Base-by-base conservation (phyloP, 2,888 invertebrate species). In the Clunio marinus region DNA sequence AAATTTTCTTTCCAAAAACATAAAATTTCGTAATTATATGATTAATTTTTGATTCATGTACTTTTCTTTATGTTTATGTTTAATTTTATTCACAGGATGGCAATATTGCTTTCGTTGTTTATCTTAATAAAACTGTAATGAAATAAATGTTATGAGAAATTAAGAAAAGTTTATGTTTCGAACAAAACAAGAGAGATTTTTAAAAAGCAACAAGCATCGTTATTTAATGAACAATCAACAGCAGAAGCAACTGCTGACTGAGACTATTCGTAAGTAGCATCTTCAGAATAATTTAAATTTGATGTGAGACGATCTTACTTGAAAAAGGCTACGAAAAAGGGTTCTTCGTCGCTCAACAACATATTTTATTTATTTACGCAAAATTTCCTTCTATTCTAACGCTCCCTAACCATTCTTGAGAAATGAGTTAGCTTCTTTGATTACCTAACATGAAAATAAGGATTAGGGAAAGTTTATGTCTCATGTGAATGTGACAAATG, bases 61-160 rank as follows among this genome's bases (percentile, higher is more conserved):
- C 28, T 24, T 59, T 37, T 62, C n/a, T n/a, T n/a, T n/a, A n/a
- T n/a, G n/a, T n/a, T n/a, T n/a, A n/a, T 60, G 59, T 32, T 67
- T 67, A 46, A 20, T 25, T 69, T 17, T 51, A 22, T 70, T 69
- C 70, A 70, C 70, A 70, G 70, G 70, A 69, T 70, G 70, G 70
- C 35, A n/a, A 41, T 69, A 70, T 70, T 69, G 69, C 69, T 70
- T 70, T 70, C 69, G 70, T 70, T 70, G 69, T 69, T 63, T 32
- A 35, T 41, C 25, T 41, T 24, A 17, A 51, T 20, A 51, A 51
- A 51, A 51, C 51, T 51, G 51, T 5, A 51, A 51, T 51, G 51
- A 17, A 51, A 22, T 5, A 17, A 51, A 51, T 5, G n/a, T n/a
- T n/a, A n/a, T n/a, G 35, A 13, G 5, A 51, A 51, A 51, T 51